Evolutionary conservation across 2,113 vertebrate genomes (phyloP), one percentile per base, ranked within the genome.

Genomic region (Hassar affinis): DNA sequence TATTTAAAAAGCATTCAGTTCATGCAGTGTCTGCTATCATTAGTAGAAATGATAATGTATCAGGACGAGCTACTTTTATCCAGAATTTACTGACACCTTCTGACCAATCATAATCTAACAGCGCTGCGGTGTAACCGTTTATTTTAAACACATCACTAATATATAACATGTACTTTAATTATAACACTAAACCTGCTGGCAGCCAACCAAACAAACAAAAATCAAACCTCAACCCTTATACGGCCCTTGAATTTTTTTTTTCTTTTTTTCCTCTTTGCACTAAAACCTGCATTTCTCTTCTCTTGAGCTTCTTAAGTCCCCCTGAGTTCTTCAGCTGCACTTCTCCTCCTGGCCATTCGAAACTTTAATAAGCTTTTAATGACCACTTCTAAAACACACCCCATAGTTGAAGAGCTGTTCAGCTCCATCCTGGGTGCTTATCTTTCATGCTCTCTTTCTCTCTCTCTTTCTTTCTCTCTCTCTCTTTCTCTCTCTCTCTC

Each of bases 281-380:
- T 72, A 17, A 61, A 69, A 72, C 74, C 77, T 57, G 38, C 57
- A 66, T 25, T 64, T 76, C 68, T 33, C 69, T 56, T 51, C 33
- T 79, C 61, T 74, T 64, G 68, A 66, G 76, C 71, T 64, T 75
- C 57, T 57, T 42, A 84, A 86, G 33, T 20, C 59, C 54, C 35
- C 17, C 71, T 51, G 42, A 81, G 72, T 47, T 62, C 59, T 51
- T 69, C 69, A 83, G 54, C 42, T 84, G 64, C 79, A 47, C 72
- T 85, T 84, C 83, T 86, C 77, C 84, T 88, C 74, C 86, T 80
- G 85, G 81, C 84, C 75, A 69, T 59, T 91, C 88, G 89, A 64
- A 90, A 92, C 92, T 91, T 93, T 91, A 94, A 95, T 94, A 92
- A 93, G 93, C 87, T 94, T 95, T 96, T 95, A 96, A 95, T 93